phyloP scores from a whole-genome alignment of 2,888 invertebrate genomes.

The Drosophila anceps region DNA sequence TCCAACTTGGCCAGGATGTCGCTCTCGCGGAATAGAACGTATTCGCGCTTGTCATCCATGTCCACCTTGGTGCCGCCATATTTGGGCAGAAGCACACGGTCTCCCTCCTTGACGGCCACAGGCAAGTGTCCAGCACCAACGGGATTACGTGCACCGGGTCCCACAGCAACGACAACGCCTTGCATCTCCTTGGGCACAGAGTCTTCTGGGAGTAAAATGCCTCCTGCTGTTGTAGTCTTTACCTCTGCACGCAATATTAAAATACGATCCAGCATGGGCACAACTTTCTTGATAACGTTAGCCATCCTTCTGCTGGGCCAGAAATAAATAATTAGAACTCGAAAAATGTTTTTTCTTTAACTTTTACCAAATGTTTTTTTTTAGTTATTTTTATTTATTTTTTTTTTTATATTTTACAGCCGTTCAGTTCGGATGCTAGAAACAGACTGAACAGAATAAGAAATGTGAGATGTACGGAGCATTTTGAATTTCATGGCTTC shows the following conservation, averaged over 20 bases:
- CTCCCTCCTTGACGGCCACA: slow-evolving; percentile 93
- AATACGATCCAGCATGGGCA: slow-evolving; percentile 97
- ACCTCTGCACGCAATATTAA: slow-evolving; percentile 96
- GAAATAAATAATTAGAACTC: background rate
- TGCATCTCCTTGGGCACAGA: slow-evolving; percentile 95
- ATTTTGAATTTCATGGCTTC: slow-evolving; percentile 3
- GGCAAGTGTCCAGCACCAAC: slow-evolving; percentile 94
- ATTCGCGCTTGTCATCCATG: slow-evolving; percentile 95
- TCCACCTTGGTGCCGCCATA: slow-evolving; percentile 98
- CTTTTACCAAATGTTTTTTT: slow-evolving; percentile 8
- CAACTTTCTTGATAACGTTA: slow-evolving; percentile 87
- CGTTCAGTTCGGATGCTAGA: slow-evolving; percentile 13
- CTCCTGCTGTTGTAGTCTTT: slow-evolving; percentile 95
- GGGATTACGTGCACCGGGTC: slow-evolving; percentile 94
- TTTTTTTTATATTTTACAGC: slow-evolving; percentile 22
- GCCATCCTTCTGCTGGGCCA: slow-evolving; percentile 44
- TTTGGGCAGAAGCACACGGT: slow-evolving; percentile 97
- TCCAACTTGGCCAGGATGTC: slow-evolving; percentile 98
- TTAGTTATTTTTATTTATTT: background rate
- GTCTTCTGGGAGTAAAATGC: slow-evolving; percentile 98
- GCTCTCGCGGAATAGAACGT: slow-evolving; percentile 95
- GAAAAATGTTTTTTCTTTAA: too few relatives aligned
- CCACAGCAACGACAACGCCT: slow-evolving; percentile 97
- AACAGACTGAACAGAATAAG: slow-evolving; percentile 33
- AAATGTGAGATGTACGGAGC: background rate